Conservation (phyloP, 2,113 vertebrate genomes). For the Tor tambroides region DNA sequence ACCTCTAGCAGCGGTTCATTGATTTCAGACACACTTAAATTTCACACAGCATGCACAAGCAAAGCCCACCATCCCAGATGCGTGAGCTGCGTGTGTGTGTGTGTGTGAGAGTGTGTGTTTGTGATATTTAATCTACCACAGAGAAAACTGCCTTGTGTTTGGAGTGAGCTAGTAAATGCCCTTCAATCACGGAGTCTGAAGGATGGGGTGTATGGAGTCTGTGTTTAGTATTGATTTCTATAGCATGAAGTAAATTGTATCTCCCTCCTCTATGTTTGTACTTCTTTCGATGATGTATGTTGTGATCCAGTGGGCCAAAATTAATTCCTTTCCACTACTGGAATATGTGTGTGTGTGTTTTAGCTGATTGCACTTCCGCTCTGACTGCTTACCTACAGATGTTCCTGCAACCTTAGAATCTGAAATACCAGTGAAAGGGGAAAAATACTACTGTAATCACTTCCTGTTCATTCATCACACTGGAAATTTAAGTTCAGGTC, state of each 20-base stretch:
- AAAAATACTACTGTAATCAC: not conserved
- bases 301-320: not conserved
- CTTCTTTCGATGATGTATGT: not conserved
- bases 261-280: not conserved
- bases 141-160: constrained; percentile 5
- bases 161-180: not conserved
- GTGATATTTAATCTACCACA: not conserved
- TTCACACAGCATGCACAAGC: constrained; percentile 34
- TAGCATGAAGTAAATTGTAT: constrained; percentile 1
- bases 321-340: not conserved
- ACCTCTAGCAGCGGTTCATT: constrained; percentile 1
- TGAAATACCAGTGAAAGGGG: not conserved
- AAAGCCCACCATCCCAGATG: constrained; percentile 9
- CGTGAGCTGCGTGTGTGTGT: not conserved
- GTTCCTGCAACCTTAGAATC: not conserved
- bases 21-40: constrained; percentile 22
- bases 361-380: not conserved
- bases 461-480: not conserved
- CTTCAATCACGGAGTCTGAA: not conserved
- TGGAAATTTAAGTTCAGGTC: not conserved
- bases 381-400: not conserved
- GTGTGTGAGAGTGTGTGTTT: not conserved
- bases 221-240: constrained; percentile 23
- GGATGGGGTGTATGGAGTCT: not conserved
- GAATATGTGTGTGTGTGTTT: not conserved